Evolutionary conservation across 2,113 vertebrate species (phyloP).

Genomic region (Microcebus jonahi): DNA sequence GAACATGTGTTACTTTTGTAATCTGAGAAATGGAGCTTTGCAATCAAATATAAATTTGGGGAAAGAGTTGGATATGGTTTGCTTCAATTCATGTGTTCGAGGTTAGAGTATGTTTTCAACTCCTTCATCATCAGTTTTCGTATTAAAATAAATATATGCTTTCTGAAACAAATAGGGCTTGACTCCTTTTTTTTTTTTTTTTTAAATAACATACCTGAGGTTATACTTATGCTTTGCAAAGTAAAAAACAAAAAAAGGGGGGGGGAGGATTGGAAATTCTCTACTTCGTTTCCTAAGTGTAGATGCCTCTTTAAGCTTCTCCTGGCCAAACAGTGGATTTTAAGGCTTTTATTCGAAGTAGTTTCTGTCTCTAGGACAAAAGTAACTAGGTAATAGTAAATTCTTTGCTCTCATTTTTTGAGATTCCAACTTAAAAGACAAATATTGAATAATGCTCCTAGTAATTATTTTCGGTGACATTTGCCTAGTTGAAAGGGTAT

Average conservation of each 20-base stretch:
- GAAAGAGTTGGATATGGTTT: not conserved
- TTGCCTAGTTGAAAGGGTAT: conserved; percentile 58
- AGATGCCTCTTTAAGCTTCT: not conserved
- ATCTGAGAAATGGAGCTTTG: not conserved
- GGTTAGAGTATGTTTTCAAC: not conserved
- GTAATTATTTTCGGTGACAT: conserved; percentile 74
- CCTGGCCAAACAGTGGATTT: not conserved
- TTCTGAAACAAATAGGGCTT: not conserved
- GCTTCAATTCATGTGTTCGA: not conserved
- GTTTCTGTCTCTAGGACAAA: not conserved
- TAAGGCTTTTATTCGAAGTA: not conserved
- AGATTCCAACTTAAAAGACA: conserved; percentile 66
- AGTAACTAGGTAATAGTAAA: conserved; percentile 28
- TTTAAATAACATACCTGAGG: not conserved
- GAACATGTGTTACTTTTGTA: not conserved
- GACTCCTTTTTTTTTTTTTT: not conserved
- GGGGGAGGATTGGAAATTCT: not conserved
- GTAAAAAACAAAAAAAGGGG: not conserved
- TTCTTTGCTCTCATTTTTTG: conserved; percentile 32
- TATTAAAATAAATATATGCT: not conserved
- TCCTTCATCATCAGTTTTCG: conserved; percentile 7
- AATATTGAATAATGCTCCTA: conserved; percentile 61
- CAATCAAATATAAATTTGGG: conserved; percentile 8
- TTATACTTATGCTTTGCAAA: conserved; percentile 6
- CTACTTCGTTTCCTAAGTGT: not conserved